A percentile compares a stretch with the other conserved stretches of the same genome.
Evolutionary conservation across 2,797 vertebrate genomes (phyloP).

Genomic region (Diplodus puntazzo): DNA sequence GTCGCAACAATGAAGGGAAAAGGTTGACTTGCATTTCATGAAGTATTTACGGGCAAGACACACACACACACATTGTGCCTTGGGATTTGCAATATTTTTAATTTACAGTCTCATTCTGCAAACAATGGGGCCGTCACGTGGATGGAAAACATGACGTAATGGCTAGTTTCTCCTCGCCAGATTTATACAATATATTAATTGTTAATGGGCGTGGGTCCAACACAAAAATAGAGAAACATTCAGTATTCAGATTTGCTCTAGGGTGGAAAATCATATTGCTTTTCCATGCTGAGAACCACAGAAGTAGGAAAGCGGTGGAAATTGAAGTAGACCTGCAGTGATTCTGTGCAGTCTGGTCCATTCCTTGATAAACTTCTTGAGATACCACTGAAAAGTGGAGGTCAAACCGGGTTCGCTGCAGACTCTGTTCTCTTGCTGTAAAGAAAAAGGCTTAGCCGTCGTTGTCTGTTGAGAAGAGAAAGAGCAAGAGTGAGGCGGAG

Average conservation of each 20-base stretch:
- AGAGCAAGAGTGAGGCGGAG: slow-evolving; percentile 21
- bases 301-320: slow-evolving; percentile 17
- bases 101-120: slow-evolving; percentile 74
- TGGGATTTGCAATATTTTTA: slow-evolving; percentile 75
- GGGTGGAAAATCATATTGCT: slow-evolving; percentile 10
- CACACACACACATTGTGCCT: slow-evolving; percentile 52
- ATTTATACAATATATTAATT: slow-evolving; percentile 21
- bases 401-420: slow-evolving; percentile 67
- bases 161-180: slow-evolving; percentile 4
- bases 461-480: slow-evolving; percentile 41
- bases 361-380: slow-evolving; percentile 53
- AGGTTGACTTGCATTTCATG: slow-evolving; percentile 70
- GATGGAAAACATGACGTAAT: slow-evolving; percentile 54
- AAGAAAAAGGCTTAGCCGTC: slow-evolving; percentile 48
- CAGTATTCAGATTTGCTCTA: slow-evolving; percentile 18
- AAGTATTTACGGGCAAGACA: slow-evolving; percentile 69
- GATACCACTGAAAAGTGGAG: slow-evolving; percentile 44
- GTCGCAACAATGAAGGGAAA: slow-evolving; percentile 73
- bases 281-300: slow-evolving; percentile 3
- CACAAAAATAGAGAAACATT: slow-evolving; percentile 14
- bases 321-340: slow-evolving; percentile 38
- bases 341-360: slow-evolving; percentile 14
- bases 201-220: slow-evolving; percentile 19
- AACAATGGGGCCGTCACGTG: slow-evolving; percentile 71
- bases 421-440: slow-evolving; percentile 53